phyloP scores from a whole-genome alignment of 2,797 vertebrate genomes.

The Neosilurus hyrtlii region DNA sequence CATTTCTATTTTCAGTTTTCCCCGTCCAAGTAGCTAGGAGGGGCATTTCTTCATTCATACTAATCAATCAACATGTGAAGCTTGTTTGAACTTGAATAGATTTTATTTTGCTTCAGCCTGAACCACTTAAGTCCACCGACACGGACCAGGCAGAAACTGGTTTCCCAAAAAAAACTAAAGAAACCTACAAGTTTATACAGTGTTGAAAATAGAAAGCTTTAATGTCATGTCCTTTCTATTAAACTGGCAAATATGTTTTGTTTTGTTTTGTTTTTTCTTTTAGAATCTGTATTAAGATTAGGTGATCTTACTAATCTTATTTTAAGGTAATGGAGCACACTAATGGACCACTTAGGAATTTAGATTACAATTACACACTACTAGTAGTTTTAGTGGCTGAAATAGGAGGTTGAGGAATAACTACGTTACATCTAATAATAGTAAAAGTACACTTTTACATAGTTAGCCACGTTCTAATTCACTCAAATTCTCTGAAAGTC shows the following conservation, averaged over 20 bases:
- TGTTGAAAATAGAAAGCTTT: neutral
- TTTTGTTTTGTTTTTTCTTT: neutral
- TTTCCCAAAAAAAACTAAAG: conserved; percentile 26
- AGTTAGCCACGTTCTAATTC: neutral
- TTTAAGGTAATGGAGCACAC: neutral
- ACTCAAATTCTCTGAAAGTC: neutral
- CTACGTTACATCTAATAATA: neutral
- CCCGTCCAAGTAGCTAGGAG: conserved; percentile 51
- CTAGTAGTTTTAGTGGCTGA: neutral
- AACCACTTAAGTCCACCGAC: conserved; percentile 15
- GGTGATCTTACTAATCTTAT: neutral
- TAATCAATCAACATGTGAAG: conserved; percentile 32
- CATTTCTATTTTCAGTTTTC: conserved; percentile 21
- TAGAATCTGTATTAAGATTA: conserved; percentile 7
- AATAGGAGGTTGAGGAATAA: neutral
- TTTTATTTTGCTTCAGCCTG: conserved; percentile 35
- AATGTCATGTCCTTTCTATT: conserved; percentile 14
- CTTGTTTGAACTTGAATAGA: conserved; percentile 60
- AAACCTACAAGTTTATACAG: conserved; percentile 7
- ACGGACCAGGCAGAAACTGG: neutral
- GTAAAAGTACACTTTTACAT: neutral
- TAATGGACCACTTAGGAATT: neutral
- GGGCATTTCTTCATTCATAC: conserved; percentile 43
- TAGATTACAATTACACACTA: neutral
- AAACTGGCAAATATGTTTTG: neutral